Percentiles rank a stretch among this genome's conserved stretches.
phyloP scores from a whole-genome alignment of 2,797 vertebrate species.

The Acipenser ruthenus region DNA sequence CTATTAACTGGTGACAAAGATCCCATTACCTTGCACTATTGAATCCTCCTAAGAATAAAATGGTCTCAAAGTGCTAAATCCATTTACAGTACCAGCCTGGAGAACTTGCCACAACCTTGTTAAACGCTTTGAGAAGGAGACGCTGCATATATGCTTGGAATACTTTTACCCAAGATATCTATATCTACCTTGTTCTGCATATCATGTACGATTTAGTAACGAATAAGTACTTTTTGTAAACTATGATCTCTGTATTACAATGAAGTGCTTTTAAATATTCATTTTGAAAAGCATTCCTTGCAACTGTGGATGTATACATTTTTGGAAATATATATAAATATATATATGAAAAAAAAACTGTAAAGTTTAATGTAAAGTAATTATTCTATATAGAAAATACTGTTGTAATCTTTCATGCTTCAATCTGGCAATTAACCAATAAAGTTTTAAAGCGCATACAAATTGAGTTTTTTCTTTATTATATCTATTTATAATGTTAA shows the following conservation, averaged over 20 bases:
- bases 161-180: conserved; percentile 46
- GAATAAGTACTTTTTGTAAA: conserved; percentile 50
- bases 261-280: conserved; percentile 89
- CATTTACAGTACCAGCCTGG: conserved; percentile 27
- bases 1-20: background rate
- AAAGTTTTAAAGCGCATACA: conserved; percentile 65
- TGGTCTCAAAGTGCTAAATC: conserved; percentile 31
- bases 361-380: conserved; percentile 92
- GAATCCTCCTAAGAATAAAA: background rate
- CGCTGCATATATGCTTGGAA: conserved; percentile 41
- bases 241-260: conserved; percentile 69
- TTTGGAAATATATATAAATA: conserved; percentile 69
- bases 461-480: no score
- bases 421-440: conserved; percentile 87
- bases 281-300: conserved; percentile 78
- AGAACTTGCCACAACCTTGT: conserved; percentile 15
- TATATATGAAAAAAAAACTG: conserved; percentile 72
- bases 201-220: conserved; percentile 41
- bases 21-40: background rate
- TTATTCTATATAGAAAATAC: conserved; percentile 72
- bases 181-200: conserved; percentile 50
- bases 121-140: conserved; percentile 10
- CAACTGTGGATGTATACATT: conserved; percentile 84
- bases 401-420: conserved; percentile 80
- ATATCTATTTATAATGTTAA: no score